Conservation (phyloP, 2,888 invertebrate genomes). For the Theretra japonica region DNA sequence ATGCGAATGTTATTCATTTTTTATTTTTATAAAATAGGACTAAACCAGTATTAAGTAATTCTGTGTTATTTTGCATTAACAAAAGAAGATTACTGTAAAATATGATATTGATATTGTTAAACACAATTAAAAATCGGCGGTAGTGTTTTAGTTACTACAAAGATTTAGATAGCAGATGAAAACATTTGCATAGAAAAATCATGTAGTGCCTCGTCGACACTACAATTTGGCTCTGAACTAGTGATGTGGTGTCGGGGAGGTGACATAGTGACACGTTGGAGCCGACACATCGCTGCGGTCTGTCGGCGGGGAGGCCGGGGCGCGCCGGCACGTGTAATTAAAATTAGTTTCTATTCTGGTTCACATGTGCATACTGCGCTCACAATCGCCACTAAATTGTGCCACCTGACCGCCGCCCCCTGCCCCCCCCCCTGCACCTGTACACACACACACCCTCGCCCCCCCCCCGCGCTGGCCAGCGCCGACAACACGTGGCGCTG, state of each 20-base stretch:
- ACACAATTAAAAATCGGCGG: no score
- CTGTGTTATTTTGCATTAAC: no score
- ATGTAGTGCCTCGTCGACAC: no score
- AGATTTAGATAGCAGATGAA: no score
- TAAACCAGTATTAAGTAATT: no score
- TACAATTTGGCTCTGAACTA: no score
- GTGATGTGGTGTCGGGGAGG: background rate
- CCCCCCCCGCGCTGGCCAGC: background rate
- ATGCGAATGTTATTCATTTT: no score
- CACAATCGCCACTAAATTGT: conserved; percentile 34
- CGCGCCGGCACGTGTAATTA: conserved; percentile 46
- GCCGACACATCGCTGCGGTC: background rate
- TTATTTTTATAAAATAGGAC: no score
- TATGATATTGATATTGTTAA: no score
- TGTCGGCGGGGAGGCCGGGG: background rate
- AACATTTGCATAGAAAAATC: no score
- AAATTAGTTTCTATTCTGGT: conserved; percentile 58
- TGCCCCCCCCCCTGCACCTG: background rate
- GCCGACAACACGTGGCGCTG: conserved; percentile 32
- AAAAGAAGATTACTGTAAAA: no score
- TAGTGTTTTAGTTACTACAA: no score
- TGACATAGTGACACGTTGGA: background rate
- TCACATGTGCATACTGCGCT: conserved; percentile 21
- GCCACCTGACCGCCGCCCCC: conserved; percentile 21
- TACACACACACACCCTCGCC: background rate